Evolutionary conservation across 2,797 vertebrate species (phyloP).

Genomic region (Notolepis coatsorum): DNA sequence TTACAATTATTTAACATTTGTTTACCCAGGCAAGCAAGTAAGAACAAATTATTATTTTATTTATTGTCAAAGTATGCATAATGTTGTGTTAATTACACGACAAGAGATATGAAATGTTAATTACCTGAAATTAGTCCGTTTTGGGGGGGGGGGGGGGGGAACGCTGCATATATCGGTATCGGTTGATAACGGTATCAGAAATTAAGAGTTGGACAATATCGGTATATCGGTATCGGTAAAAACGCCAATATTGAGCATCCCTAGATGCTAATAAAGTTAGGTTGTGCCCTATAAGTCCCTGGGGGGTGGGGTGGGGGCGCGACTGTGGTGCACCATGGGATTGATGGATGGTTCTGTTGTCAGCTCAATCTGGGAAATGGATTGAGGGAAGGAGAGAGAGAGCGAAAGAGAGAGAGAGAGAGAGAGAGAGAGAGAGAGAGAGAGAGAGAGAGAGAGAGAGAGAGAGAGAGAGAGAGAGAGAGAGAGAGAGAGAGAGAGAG

Average conservation of each 20-base stretch:
- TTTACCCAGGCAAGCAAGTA: too few relatives aligned
- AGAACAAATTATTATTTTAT: too few relatives aligned
- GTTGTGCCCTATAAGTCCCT: conserved; percentile 41
- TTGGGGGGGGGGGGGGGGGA: conserved; percentile 2
- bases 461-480: conserved; percentile 22
- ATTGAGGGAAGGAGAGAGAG: conserved; percentile 38
- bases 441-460: background rate
- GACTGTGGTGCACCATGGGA: conserved; percentile 56
- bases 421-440: conserved; percentile 13
- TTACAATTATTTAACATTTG: too few relatives aligned
- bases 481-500: conserved; percentile 25
- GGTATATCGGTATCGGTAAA: conserved; percentile 57
- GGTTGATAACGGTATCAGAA: too few relatives aligned
- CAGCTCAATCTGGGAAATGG: conserved; percentile 76
- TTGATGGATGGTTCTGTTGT: conserved; percentile 78
- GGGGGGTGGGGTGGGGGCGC: conserved; percentile 16
- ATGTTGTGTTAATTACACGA: too few relatives aligned
- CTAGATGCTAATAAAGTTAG: conserved; percentile 74
- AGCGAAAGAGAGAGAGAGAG: conserved; percentile 23
- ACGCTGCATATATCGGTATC: conserved; percentile 47
- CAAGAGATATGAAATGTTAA: too few relatives aligned
- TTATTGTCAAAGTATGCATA: too few relatives aligned
- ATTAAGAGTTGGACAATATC: too few relatives aligned
- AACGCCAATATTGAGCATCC: too few relatives aligned
- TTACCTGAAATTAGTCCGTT: too few relatives aligned